Evolutionary conservation across 2,113 vertebrate species (phyloP).

Genomic region (Prochilodus magdalenae): DNA sequence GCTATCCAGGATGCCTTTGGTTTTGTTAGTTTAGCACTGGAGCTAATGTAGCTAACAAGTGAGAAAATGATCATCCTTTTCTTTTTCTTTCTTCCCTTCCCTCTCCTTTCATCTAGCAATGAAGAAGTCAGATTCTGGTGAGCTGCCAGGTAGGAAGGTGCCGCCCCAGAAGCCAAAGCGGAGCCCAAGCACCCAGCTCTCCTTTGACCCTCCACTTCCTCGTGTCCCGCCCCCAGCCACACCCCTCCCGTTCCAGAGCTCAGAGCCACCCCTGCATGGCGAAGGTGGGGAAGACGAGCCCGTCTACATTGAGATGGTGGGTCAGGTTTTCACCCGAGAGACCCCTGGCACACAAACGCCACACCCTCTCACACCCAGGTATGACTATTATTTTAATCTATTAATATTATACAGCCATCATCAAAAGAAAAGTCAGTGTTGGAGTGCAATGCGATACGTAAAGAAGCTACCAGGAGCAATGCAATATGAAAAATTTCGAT

Average conservation of each 20-base stretch:
- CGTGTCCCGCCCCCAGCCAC: constrained; percentile 69
- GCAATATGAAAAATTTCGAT: too few species aligned
- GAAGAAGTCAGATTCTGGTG: constrained; percentile 84
- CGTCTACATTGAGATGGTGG: constrained; percentile 94
- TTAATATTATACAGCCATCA: too few species aligned
- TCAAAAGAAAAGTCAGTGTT: too few species aligned
- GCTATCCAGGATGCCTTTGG: too few species aligned
- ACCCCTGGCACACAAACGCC: constrained; percentile 68
- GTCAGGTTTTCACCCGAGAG: constrained; percentile 84
- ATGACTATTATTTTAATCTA: neutral
- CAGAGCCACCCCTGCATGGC: constrained; percentile 67
- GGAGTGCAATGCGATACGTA: too few species aligned
- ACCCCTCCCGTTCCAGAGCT: constrained; percentile 69
- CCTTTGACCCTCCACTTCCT: constrained; percentile 76
- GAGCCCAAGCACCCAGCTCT: constrained; percentile 89
- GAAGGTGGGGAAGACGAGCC: constrained; percentile 83
- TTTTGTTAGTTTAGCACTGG: too few species aligned
- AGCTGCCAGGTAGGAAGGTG: constrained; percentile 80
- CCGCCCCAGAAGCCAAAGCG: constrained; percentile 88
- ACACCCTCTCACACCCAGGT: constrained; percentile 65
- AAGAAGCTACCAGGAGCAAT: too few species aligned
- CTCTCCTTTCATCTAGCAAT: constrained; percentile 68
- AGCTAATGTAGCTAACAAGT: too few species aligned
- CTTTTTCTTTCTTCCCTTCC: neutral
- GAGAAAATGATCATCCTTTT: too few species aligned